A percentile compares a stretch with the other conserved stretches of the same genome.
phyloP scores from a whole-genome alignment of 2,888 invertebrate species.

The Monochamus alternatus region DNA sequence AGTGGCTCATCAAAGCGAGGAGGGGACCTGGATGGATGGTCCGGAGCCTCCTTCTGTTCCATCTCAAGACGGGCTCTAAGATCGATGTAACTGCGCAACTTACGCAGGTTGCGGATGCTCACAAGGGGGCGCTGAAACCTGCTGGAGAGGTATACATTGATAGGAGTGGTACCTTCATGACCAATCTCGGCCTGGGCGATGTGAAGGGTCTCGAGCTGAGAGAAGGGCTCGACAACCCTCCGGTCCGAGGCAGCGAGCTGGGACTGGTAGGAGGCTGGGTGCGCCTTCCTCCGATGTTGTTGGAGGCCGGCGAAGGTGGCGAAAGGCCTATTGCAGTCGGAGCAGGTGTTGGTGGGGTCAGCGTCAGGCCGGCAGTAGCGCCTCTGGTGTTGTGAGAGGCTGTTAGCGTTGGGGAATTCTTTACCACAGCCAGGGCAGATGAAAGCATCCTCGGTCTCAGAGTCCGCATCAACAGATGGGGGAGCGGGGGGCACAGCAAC shows the following conservation, averaged over 20 bases:
- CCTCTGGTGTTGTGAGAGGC: not conserved
- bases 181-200: no score
- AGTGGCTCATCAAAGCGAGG: no score
- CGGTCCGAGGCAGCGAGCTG: not conserved
- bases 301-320: constrained; percentile 4
- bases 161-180: no score
- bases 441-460: not conserved
- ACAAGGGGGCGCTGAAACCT: no score
- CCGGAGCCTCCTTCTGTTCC: no score
- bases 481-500: no score
- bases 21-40: no score
- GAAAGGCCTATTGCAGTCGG: not conserved
- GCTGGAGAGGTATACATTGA: no score
- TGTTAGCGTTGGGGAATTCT: not conserved
- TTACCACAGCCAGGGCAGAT: not conserved
- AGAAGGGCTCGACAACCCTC: not conserved
- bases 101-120: no score
- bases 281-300: constrained; percentile 2
- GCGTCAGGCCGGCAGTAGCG: not conserved
- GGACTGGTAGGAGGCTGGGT: not conserved
- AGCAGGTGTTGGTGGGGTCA: not conserved
- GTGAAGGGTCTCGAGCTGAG: not conserved
- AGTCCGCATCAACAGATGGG: not conserved
- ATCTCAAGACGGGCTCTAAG: no score
- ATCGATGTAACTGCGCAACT: no score